Base-by-base conservation (phyloP, 2,888 invertebrate genomes). In the Piscicola geometra region DNA sequence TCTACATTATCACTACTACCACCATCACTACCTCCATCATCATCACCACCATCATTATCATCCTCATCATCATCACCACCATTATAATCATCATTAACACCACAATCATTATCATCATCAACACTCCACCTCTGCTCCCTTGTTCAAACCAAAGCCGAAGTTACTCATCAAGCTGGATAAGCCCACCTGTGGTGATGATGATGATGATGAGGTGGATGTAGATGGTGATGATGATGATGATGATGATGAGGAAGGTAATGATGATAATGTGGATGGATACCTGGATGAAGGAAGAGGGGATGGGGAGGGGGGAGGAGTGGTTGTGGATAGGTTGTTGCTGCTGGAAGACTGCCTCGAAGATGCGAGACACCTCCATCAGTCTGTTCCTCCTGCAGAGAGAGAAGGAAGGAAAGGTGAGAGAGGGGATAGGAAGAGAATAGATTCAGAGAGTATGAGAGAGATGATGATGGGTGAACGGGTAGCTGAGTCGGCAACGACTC, bases 231-330 rank as follows among this genome's bases (percentile, higher is more conserved):
- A 71, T 71, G 15, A 5, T 71, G 30, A 30, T 52, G 28, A 66
- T 74, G 56, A 71, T 30, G 50, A 25, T 25, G 15, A 50, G 30
- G 50, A 56, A 32, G 15, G 56, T 12, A 52, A 71, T 71, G 15
- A 5, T 71, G 28, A 30, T 52, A 32, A 66, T 74, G 33, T 35
- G 21, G 3, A 56, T 21, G 3, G n/a, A 5, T 25, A 56, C 60
- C 60, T 56, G 60, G n/a, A 56, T 56, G 60, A 56, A 56, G 21
- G 60, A 56, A 25, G 60, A 21, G 25, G 60, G 60, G 60, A 56
- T 56, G 25, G 60, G 60, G 25, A 25, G 60, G 25, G 5, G 25
- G 25, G n/a, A 56, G 60, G 21, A n/a, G 21, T 5, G 60, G 21
- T 56, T 9, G 60, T 56, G 25, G 25, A 5, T 25, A n/a, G 9